Percentiles rank a stretch among this genome's conserved stretches.
phyloP scores from a whole-genome alignment of 1,140 invertebrate genomes.

The Macrosteles quadrilineatus region DNA sequence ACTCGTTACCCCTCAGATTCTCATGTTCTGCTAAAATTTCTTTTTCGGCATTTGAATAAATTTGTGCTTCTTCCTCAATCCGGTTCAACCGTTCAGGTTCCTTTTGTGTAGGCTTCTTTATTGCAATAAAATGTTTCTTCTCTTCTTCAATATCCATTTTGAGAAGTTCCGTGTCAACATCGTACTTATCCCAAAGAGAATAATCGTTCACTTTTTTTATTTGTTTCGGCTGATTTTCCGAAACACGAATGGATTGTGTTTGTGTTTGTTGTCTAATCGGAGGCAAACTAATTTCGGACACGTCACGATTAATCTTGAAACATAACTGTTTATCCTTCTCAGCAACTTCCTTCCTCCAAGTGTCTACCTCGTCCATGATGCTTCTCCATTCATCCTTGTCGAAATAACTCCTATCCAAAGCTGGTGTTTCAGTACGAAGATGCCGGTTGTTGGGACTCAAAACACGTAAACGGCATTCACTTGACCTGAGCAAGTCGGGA shows the following conservation, averaged over 20 bases:
- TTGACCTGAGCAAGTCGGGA: constrained; percentile 58
- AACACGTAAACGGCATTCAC: constrained; percentile 55
- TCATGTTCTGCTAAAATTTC: constrained; percentile 52
- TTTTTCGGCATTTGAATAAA: constrained; percentile 53
- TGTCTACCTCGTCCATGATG: constrained; percentile 51
- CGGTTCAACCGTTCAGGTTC: constrained; percentile 14
- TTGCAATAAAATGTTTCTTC: background rate
- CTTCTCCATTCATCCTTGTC: constrained; percentile 48
- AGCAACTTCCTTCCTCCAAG: background rate
- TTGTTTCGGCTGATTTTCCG: background rate
- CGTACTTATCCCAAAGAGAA: constrained; percentile 67
- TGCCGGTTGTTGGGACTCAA: constrained; percentile 58
- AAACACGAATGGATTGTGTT: too few relatives aligned
- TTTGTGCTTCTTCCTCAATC: constrained; percentile 40
- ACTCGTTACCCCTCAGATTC: constrained; percentile 65
- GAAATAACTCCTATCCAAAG: constrained; percentile 47
- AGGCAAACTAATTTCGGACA: background rate
- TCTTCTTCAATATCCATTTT: constrained; percentile 60
- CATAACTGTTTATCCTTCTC: background rate
- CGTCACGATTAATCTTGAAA: too few relatives aligned
- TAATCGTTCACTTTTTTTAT: constrained; percentile 53
- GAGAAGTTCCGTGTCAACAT: constrained; percentile 64
- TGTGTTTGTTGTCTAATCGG: background rate
- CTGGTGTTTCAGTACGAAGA: constrained; percentile 53
- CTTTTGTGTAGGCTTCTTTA: constrained; percentile 38